Percentiles rank a stretch among this genome's conserved stretches.
phyloP scores from a whole-genome alignment of 1,140 invertebrate genomes.

The Ceratoteleas bidentatus region DNA sequence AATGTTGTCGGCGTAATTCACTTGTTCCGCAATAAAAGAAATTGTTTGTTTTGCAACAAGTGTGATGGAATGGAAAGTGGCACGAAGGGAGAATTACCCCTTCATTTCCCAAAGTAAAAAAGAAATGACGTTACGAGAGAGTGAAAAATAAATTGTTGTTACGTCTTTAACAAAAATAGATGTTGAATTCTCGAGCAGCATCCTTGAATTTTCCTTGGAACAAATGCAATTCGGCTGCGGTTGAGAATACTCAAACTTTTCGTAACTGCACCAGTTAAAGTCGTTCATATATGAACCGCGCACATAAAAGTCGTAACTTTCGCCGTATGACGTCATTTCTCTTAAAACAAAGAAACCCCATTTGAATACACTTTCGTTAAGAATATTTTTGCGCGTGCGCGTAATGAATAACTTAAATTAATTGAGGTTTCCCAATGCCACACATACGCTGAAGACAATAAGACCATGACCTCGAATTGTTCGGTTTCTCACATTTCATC shows the following conservation, averaged over 20 bases:
- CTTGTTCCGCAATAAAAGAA: no score
- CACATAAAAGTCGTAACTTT: slow-evolving; percentile 17
- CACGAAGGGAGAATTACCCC: no score
- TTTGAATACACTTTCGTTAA: slow-evolving; percentile 48
- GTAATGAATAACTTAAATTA: slow-evolving; percentile 30
- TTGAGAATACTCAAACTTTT: not conserved
- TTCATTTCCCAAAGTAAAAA: no score
- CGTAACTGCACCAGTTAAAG: slow-evolving; percentile 16
- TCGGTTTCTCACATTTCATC: not conserved
- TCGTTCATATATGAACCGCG: slow-evolving; percentile 12
- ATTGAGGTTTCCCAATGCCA: slow-evolving; percentile 28
- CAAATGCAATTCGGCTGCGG: no score
- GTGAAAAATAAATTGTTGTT: no score
- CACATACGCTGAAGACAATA: slow-evolving; percentile 26
- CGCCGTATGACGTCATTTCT: slow-evolving; percentile 22
- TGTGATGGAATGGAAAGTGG: no score
- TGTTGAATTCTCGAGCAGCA: no score
- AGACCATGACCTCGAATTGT: slow-evolving; percentile 19
- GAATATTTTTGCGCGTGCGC: slow-evolving; percentile 36
- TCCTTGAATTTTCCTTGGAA: no score
- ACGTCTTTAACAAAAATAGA: no score
- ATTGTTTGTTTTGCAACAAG: no score
- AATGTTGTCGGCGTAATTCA: no score
- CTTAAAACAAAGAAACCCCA: slow-evolving; percentile 32
- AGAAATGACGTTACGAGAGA: no score